These are phyloP conservation scores for Calliopum simillimum DNA, from an alignment of 2,888 invertebrate species.

Conservation along the genomic window DNA sequence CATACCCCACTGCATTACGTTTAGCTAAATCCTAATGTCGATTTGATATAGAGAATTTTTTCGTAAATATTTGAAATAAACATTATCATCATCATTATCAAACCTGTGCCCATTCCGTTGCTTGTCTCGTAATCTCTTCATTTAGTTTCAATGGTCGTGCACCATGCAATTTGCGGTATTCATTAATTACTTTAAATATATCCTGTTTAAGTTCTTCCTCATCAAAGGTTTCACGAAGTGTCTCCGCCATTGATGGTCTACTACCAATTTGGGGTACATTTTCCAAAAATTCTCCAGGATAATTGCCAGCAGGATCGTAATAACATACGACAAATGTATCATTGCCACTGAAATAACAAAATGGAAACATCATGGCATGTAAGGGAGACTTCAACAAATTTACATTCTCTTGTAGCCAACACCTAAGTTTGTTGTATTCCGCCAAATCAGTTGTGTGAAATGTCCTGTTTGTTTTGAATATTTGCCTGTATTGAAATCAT, in stretches of 20 bases:
- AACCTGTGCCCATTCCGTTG: conserved; percentile 80
- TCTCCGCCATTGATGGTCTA: too few species aligned
- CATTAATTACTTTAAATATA: conserved; percentile 71
- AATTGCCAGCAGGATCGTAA: conserved; percentile 92
- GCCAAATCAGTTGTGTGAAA: conserved; percentile 90
- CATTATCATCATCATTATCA: too few species aligned
- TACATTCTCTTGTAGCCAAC: conserved; percentile 73
- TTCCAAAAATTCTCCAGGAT: conserved; percentile 77
- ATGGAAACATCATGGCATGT: not conserved
- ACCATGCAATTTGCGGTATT: conserved; percentile 76
- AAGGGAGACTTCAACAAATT: conserved; percentile 10
- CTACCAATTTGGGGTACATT: conserved; percentile 72
- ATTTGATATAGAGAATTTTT: too few species aligned
- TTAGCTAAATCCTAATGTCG: conserved; percentile 52
- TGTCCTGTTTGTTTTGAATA: conserved; percentile 80
- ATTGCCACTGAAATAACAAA: conserved; percentile 71
- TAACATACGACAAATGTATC: conserved; percentile 81
- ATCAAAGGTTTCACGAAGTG: too few species aligned
- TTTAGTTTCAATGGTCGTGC: conserved; percentile 76
- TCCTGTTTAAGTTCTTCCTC: too few species aligned
- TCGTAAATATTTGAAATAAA: too few species aligned
- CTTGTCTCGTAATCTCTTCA: conserved; percentile 74
- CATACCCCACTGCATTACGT: conserved; percentile 76
- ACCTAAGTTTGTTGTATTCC: conserved; percentile 79
- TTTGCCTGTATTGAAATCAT: conserved; percentile 73